Conservation (phyloP, 1,140 invertebrate species). For the Cydia splendana region DNA sequence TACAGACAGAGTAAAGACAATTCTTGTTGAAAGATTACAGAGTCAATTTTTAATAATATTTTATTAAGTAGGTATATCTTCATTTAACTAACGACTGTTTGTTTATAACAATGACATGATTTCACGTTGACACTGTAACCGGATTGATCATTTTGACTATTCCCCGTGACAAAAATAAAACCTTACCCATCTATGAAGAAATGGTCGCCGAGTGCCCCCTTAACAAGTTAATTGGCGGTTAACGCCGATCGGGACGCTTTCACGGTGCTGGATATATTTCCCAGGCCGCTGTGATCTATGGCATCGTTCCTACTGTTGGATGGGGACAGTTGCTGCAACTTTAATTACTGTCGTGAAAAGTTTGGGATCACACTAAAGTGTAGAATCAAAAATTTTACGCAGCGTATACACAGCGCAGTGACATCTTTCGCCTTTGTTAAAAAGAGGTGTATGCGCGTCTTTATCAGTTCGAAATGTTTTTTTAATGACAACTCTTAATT, state of each 20-base stretch:
- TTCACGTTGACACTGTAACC: background rate
- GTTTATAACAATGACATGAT: no score
- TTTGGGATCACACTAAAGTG: background rate
- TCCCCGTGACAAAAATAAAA: background rate
- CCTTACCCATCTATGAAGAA: no score
- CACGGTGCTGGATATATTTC: constrained; percentile 24
- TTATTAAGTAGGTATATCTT: no score
- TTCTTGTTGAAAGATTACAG: no score
- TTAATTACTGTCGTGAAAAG: background rate
- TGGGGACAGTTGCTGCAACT: background rate
- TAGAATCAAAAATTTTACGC: background rate
- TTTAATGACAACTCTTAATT: no score
- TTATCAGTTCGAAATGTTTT: no score
- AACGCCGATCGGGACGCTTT: constrained; percentile 6
- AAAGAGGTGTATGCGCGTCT: no score
- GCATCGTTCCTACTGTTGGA: background rate
- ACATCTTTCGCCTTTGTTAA: background rate
- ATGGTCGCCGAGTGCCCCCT: background rate
- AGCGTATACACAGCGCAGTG: background rate
- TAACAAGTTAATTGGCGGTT: constrained; percentile 1
- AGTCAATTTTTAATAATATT: no score
- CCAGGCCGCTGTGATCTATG: constrained; percentile 1
- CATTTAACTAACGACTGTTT: no score
- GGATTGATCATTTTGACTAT: background rate
- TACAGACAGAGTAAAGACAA: no score